phyloP scores from a whole-genome alignment of 2,888 invertebrate genomes.

The Copidosoma aretas region DNA sequence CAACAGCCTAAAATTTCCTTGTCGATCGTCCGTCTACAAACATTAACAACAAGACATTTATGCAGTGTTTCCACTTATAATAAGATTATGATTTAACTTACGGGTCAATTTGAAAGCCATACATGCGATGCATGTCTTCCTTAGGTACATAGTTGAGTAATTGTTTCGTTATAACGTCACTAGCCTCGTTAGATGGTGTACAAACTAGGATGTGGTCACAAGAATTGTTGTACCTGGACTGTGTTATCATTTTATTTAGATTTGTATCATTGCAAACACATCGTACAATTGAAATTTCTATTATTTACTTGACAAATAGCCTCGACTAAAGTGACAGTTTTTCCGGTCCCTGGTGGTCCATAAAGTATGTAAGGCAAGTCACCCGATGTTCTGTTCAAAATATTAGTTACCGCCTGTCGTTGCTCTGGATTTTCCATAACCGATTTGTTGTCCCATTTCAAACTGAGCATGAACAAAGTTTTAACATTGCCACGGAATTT shows the following conservation, averaged over 20 bases:
- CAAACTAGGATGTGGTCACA: neutral
- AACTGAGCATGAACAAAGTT: no score
- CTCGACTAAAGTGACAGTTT: constrained; percentile 76
- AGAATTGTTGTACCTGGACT: neutral
- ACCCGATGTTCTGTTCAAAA: constrained; percentile 69
- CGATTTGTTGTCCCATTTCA: constrained; percentile 52
- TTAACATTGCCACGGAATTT: neutral
- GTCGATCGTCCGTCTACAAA: neutral
- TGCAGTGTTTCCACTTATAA: neutral
- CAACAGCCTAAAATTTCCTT: neutral
- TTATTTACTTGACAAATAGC: constrained; percentile 70
- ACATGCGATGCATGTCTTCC: neutral
- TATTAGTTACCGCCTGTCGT: constrained; percentile 71
- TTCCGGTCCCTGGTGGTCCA: constrained; percentile 86
- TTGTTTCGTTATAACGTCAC: neutral
- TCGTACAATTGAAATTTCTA: constrained; percentile 7
- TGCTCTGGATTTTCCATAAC: constrained; percentile 70
- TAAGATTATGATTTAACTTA: neutral
- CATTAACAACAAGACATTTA: neutral
- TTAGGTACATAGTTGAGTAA: neutral
- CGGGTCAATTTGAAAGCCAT: neutral
- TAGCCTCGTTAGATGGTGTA: neutral
- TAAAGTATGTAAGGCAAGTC: constrained; percentile 81
- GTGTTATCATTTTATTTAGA: neutral
- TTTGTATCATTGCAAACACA: no score